phyloP scores from a whole-genome alignment of 2,113 vertebrate genomes.

The Theropithecus gelada region DNA sequence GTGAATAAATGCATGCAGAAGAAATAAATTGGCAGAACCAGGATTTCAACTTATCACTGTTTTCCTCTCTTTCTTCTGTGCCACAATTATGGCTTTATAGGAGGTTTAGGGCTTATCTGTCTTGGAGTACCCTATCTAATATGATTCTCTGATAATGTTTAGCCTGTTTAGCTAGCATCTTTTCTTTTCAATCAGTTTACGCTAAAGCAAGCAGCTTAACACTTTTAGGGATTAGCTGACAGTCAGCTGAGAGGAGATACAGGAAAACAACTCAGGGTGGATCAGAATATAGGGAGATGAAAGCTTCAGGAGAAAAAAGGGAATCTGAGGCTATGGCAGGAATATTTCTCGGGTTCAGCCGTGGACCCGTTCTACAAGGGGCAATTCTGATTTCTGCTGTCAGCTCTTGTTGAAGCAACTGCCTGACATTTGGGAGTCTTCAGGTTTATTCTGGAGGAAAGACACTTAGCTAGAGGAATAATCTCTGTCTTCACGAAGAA shows the following conservation, averaged over 20 bases:
- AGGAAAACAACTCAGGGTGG: neutral
- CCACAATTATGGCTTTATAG: neutral
- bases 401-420: constrained; percentile 38
- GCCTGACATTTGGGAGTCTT: neutral
- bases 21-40: neutral
- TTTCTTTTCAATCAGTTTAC: constrained; percentile 28
- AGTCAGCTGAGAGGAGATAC: neutral
- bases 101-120: constrained; percentile 9
- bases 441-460: constrained; percentile 64
- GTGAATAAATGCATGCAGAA: neutral
- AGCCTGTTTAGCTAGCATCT: constrained; percentile 43
- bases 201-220: constrained; percentile 50
- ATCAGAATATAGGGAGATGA: neutral
- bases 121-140: constrained; percentile 6
- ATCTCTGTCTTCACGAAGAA: constrained; percentile 67
- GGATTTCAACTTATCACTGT: neutral
- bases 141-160: constrained; percentile 39
- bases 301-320: neutral
- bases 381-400: neutral
- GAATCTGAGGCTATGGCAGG: neutral
- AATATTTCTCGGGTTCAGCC: neutral
- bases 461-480: constrained; percentile 59
- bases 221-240: constrained; percentile 50
- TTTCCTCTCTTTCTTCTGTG: neutral
- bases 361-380: fast-evolving